Evolutionary conservation across 2,113 vertebrate genomes (phyloP), one percentile per base, ranked within the genome.

Genomic region (Notarius lentiginosus): DNA sequence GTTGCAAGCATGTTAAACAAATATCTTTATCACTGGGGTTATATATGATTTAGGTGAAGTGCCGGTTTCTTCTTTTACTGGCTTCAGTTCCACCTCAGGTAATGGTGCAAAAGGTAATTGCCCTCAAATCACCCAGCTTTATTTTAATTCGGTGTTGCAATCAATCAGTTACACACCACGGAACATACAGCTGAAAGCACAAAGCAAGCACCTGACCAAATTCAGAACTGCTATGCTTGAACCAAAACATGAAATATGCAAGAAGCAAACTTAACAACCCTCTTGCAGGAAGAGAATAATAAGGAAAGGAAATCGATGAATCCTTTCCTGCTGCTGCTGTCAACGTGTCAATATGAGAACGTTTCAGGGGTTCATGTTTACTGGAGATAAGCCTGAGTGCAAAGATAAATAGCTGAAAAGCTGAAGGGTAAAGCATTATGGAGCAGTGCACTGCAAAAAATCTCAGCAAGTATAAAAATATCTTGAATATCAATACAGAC

Each of bases 191-290:
- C 73, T 77, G 61, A 27, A 51, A 22, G 63, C 11, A 79, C 17
- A 56, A 56, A 56, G 15, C 55, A 56, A 56, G 15, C 55, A 56
- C 72, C 84, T 53, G 56, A 41, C 58, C 58, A 51, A 65, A 27
- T 60, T 53, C 24, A 51, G 41, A 75, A 34, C 70, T n/a, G 41
- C 27, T 77, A 85, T 76, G 60, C 34, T 24, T 61, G 30, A 8
- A 63, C 72, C n/a, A 53, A n/a, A 65, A 77, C 58, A 30, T 17
- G 51, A 85, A 79, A 79, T 61, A 56, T 56, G 49, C 61, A 65
- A 10, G 9, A 55, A 86, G 49, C 49, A 79, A 79, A 27, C 49
- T 27, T 65, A n/a, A 61, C 7, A 20, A 27, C 14, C 10, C 47
- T 27, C 60, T n/a, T 11, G 7, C 49, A 83, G 49, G 63, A 70